Evolutionary conservation across 1,140 invertebrate genomes (phyloP).

Genomic region (Trinorchestia longiramus): DNA sequence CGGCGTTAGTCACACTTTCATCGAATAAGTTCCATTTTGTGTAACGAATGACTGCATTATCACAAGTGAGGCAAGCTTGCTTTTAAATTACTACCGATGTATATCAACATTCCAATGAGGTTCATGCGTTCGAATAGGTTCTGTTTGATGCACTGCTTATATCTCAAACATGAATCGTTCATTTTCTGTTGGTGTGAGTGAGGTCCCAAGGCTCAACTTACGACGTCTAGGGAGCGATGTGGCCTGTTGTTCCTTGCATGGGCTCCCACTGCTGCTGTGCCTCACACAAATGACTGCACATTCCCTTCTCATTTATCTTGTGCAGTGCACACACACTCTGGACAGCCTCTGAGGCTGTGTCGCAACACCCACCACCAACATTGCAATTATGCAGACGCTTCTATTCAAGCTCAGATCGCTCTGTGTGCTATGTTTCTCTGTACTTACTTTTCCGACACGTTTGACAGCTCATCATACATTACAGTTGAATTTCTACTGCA

Average conservation of each 20-base stretch:
- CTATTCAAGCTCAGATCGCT: background rate
- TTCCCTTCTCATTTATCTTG: background rate
- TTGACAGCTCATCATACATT: background rate
- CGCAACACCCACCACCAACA: background rate
- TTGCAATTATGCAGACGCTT: background rate
- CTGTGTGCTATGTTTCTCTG: background rate
- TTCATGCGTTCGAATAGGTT: background rate
- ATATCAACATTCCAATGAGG: background rate
- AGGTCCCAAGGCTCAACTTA: background rate
- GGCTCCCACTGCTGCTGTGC: background rate
- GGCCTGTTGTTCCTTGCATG: background rate
- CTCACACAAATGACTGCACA: background rate
- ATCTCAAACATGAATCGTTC: background rate
- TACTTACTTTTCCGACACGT: background rate
- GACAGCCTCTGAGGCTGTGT: background rate
- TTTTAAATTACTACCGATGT: background rate
- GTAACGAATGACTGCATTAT: background rate
- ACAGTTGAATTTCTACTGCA: background rate
- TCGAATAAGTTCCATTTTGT: background rate
- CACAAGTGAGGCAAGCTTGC: background rate
- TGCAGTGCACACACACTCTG: background rate
- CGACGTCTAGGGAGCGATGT: background rate
- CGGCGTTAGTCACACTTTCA: background rate
- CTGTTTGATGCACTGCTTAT: background rate
- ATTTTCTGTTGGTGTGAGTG: background rate